Conservation (phyloP, 2,797 vertebrate genomes). For the Sardinella longiceps region DNA sequence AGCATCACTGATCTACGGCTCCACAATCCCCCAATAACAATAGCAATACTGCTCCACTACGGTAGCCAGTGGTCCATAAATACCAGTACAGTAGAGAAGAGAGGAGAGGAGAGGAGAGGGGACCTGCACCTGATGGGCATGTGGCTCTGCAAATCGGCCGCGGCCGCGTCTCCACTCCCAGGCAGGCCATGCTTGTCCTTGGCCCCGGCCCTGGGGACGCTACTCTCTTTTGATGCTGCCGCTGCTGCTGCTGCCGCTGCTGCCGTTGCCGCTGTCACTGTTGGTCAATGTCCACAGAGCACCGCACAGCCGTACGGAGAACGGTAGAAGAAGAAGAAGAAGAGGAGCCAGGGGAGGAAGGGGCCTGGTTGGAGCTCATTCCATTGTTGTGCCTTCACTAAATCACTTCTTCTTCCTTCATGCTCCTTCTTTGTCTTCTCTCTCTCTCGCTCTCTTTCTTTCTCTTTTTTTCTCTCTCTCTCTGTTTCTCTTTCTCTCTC, state of each 20-base stretch:
- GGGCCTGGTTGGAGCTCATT: not conserved
- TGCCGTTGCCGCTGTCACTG: not conserved
- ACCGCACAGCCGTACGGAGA: not conserved
- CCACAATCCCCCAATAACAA: not conserved
- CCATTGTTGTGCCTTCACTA: not conserved
- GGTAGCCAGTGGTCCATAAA: constrained; percentile 25
- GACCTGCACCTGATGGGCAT: constrained; percentile 57
- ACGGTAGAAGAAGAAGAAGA: not conserved
- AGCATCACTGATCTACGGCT: not conserved
- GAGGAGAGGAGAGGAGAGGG: too few species aligned
- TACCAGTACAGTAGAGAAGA: not conserved
- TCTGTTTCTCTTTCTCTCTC: not conserved
- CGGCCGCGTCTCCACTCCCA: constrained; percentile 55
- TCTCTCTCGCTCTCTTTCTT: not conserved
- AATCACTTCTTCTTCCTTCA: not conserved
- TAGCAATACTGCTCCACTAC: not conserved
- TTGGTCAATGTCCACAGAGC: constrained; percentile 7
- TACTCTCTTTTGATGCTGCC: not conserved
- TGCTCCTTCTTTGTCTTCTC: constrained; percentile 9
- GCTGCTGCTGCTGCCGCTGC: not conserved
- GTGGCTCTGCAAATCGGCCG: constrained; percentile 43
- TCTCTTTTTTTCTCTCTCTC: not conserved
- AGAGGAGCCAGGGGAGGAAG: not conserved
- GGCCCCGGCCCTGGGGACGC: not conserved
- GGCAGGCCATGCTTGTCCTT: constrained; percentile 51